Percentiles rank a stretch among this genome's conserved stretches.
Evolutionary conservation across 2,888 invertebrate species (phyloP).

Genomic region (Dendrolimus pini): DNA sequence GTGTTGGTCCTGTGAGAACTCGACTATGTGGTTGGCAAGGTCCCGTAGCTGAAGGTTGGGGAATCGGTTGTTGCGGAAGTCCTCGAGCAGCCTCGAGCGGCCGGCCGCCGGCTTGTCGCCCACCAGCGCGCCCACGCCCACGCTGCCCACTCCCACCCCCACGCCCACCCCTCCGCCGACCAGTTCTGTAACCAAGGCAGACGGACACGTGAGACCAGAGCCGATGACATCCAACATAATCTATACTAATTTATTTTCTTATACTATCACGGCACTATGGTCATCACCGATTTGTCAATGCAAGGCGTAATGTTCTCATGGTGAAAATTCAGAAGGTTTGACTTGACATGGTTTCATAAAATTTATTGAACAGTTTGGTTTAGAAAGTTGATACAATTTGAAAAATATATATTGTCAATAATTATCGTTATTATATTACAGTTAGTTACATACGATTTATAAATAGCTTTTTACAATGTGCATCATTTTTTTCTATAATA

Average conservation of each 20-base stretch:
- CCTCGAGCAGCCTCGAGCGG: slow-evolving; percentile 94
- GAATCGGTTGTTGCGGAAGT: slow-evolving; percentile 94
- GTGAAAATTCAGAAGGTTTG: too few relatives aligned
- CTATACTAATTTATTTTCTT: too few relatives aligned
- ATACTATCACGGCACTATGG: too few relatives aligned
- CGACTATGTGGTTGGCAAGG: slow-evolving; percentile 97
- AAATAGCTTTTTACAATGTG: slow-evolving; percentile 7
- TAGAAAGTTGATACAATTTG: too few relatives aligned
- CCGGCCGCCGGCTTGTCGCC: slow-evolving; percentile 78
- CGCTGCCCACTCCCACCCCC: slow-evolving; percentile 31
- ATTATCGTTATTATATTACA: too few relatives aligned
- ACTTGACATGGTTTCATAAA: too few relatives aligned
- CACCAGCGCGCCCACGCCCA: slow-evolving; percentile 51
- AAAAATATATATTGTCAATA: too few relatives aligned
- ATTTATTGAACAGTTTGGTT: too few relatives aligned
- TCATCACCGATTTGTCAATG: too few relatives aligned
- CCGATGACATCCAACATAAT: too few relatives aligned
- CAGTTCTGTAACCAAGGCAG: slow-evolving; percentile 36
- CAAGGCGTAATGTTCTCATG: too few relatives aligned
- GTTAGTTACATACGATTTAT: neutral
- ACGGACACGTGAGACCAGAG: too few relatives aligned
- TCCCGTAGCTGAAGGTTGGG: slow-evolving; percentile 94
- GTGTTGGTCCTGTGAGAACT: slow-evolving; percentile 99
- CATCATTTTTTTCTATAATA: neutral
- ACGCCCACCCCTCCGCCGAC: slow-evolving; percentile 52